phyloP scores from a whole-genome alignment of 2,888 invertebrate genomes.

The Cremastinae sp. region DNA sequence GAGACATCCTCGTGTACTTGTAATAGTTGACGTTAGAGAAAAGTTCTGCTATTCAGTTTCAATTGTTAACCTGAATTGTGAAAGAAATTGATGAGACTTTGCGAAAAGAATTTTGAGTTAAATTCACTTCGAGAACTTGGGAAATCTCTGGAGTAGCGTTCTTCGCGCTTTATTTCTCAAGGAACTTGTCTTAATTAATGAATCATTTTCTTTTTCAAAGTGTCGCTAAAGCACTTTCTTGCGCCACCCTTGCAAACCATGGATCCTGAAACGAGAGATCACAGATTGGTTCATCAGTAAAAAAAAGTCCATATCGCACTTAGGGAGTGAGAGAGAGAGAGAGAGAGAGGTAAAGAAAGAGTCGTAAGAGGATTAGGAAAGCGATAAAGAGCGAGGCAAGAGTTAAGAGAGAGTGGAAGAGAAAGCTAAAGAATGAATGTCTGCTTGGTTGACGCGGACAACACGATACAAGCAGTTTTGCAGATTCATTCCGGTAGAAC shows the following conservation, averaged over 20 bases:
- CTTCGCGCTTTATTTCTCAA: background rate
- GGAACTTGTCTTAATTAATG: constrained; percentile 56
- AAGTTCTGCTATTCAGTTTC: too few relatives aligned
- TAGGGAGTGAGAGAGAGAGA: constrained; percentile 15
- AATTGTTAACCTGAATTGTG: too few relatives aligned
- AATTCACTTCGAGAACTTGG: too few relatives aligned
- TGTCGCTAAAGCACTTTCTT: constrained; percentile 77
- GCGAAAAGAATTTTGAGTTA: too few relatives aligned
- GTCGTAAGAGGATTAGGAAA: constrained; percentile 23
- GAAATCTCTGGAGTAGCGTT: too few relatives aligned
- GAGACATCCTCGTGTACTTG: too few relatives aligned
- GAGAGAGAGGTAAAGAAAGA: too few relatives aligned
- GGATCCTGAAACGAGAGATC: constrained; percentile 77
- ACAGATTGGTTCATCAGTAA: constrained; percentile 74
- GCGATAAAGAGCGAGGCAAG: constrained; percentile 31
- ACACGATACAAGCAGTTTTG: constrained; percentile 77
- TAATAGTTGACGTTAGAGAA: too few relatives aligned
- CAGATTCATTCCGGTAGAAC: constrained; percentile 72
- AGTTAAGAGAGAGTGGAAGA: constrained; percentile 48
- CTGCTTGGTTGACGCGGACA: constrained; percentile 74
- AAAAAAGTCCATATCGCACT: constrained; percentile 23
- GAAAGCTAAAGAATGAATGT: constrained; percentile 78
- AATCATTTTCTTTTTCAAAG: constrained; percentile 72
- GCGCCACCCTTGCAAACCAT: constrained; percentile 75
- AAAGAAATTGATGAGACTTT: too few relatives aligned